Evolutionary conservation across 2,888 invertebrate genomes (phyloP), one percentile per base, ranked within the genome.

Genomic region (Alloscopus bannaensis): DNA sequence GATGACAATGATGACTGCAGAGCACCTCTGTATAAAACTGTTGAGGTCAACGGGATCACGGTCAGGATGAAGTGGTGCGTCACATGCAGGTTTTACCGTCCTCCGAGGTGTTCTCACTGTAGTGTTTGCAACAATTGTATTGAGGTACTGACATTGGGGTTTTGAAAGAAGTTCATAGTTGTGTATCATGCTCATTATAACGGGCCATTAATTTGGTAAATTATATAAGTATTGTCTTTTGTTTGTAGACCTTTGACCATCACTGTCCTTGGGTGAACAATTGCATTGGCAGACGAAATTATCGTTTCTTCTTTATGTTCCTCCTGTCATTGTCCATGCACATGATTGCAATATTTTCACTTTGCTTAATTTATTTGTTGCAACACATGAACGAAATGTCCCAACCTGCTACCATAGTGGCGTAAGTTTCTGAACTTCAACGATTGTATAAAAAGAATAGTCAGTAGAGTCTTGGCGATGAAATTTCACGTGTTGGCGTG

Each of bases 11-110:
- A 99, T 89, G 99, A 99, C 90, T 92, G 71, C 40, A 65, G 98
- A 87, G 97, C 98, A 81, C 97, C 97, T 11, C 91, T 99, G 81
- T 99, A 98, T 90, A 97, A 96, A 90, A 97, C 94, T 89, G 97
- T 98, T 84, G 98, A 99, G 90, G 98, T 99, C 86, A 97, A 98
- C 90, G 98, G 98, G 81, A 97, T 99, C 86, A 97, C 97, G 16
- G 98, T 99, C 82, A 94, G 99, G 83, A 99, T 99, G 99, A 99
- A 99, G 90, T 99, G 99, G 99, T 99, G 99, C 90, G 96, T 97
- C 86, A 99, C 99, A 1, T 99, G 99, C 91, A 97, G 98, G 91
- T 99, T 99, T 91, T 99, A 99, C 90, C 92, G 99, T 87, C 99
- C 99, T 88, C 99, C 99, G 83, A 92, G 99, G 88, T 98, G 99